phyloP scores from a whole-genome alignment of 2,113 vertebrate genomes.

The Phocoena sinus region DNA sequence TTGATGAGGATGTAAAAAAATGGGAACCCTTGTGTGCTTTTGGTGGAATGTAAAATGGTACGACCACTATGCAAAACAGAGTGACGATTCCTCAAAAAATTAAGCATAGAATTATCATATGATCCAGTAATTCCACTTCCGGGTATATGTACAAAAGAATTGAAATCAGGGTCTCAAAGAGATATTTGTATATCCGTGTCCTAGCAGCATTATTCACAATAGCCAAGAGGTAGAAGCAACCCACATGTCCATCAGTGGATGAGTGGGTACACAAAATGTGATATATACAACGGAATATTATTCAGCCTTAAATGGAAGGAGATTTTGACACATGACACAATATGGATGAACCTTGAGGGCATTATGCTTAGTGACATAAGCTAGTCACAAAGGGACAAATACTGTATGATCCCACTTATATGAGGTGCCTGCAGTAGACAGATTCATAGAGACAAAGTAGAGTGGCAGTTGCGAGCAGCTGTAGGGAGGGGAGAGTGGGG shows the following conservation, averaged over 20 bases:
- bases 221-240: not conserved
- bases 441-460: not conserved
- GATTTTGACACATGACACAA: not conserved
- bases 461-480: not conserved
- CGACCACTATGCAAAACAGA: not conserved
- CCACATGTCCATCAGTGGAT: not conserved
- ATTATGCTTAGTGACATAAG: not conserved
- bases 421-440: not conserved
- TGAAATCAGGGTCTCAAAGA: not conserved
- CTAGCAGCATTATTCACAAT: not conserved
- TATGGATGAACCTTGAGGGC: not conserved
- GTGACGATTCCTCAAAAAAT: not conserved
- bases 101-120: not conserved
- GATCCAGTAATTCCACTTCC: not conserved
- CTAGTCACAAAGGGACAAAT: not conserved
- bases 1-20: not conserved
- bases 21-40: not conserved
- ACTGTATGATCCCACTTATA: not conserved
- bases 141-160: not conserved
- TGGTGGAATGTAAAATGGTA: not conserved
- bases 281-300: not conserved
- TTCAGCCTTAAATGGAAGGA: not conserved
- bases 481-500: fast-evolving
- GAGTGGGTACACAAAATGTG: not conserved
- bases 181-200: not conserved